Evolutionary conservation across 92 coral and sea anemone species (phyloP), one percentile per base, ranked within the genome.

Genomic region (Epizoanthus scotinus): DNA sequence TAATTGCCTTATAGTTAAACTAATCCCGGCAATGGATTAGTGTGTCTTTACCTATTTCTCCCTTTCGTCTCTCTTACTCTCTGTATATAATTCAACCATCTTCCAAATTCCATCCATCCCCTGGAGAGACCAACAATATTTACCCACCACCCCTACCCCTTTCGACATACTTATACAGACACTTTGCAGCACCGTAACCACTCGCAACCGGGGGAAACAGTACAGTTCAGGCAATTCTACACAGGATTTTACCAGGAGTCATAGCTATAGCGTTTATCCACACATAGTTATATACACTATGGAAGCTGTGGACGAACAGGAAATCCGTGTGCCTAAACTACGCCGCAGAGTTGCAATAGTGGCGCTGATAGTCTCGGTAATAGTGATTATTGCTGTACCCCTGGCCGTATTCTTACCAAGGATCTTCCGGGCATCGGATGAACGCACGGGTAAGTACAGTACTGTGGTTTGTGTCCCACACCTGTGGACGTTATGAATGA

Each of bases 331-430:
- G 13, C 81, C 81, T 8, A 59, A 22, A 54, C 15, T 38, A 24
- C 63, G 81, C 6, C 81, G 81, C 21, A 58, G 56, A 58, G 26
- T 75, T 14, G 81, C 81, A 27, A 21, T 75, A 13, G 69, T 2
- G 22, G 68, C 38, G 21, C 56, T 75, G 24, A 60, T 75, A 31
- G 17, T 75, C 18, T 59, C 67, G 6, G 68, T 59, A 54, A n/a
- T 75, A 21, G 54, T 34, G 15, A 14, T 75, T 9, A 75, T 75
- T 13, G 18, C 57, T 4, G 67, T 75, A 1, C 81, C 81, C 2
- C 14, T 75, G 63, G 81, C 68, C 3, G 28, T 75, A 17, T 60
- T 58, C 34, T 55, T 75, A 6, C 81, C 81, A 0, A 22, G 22
- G 67, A 34, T 20, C 6, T 75, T 75, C 57, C 59, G 22, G 3